Base-by-base conservation (phyloP, 2,113 vertebrate species). In the Danionella cerebrum region DNA sequence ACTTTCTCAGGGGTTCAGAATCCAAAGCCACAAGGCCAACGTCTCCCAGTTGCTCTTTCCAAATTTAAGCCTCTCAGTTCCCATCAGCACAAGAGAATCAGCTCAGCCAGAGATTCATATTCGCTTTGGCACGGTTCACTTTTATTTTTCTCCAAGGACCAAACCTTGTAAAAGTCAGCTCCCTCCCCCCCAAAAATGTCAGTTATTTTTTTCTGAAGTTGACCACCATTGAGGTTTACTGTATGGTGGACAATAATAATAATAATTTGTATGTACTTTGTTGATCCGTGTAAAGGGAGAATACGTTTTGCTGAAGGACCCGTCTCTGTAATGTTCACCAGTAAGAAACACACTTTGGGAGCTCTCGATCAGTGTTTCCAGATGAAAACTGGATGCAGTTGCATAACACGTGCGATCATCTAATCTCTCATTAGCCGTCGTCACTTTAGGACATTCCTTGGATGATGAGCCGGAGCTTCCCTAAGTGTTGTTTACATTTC, bases 1-100 rank as follows among this genome's bases (percentile, higher is more conserved):
- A 73, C 79, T 80, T 82, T 87, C 85, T 86, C 84, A 72, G 57
- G 80, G 78, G 84, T 72, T 77, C 71, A 47, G 72, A 35, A 54
- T 70, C 78, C 18, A 24, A 19, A 75, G 63, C 66, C 29, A 41
- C 42, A 50, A 72, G 48, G 71, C 54, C 42, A 16, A 25, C 44
- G 70, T 64, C 76, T 79, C 69, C 74, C 78, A 77, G 67, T 68
- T 70, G 60, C 69, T 62, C 66, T 68, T 77, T 14, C 55, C 2
- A 22, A 14, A 51, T 58, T 57, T 52, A 77, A 55, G 63, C 5
- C 59, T 55, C 70, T 52, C 4, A 2, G 29, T 19, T 13, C 38
- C 14, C 38, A 45, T 38, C 14, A 54, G 22, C 48, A 44, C 33
- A 33, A 65, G 71, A 31, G 62, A 3, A 48, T 33, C 18, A 45